Conservation (phyloP, 2,888 invertebrate genomes). For the Geophilus truncorum region DNA sequence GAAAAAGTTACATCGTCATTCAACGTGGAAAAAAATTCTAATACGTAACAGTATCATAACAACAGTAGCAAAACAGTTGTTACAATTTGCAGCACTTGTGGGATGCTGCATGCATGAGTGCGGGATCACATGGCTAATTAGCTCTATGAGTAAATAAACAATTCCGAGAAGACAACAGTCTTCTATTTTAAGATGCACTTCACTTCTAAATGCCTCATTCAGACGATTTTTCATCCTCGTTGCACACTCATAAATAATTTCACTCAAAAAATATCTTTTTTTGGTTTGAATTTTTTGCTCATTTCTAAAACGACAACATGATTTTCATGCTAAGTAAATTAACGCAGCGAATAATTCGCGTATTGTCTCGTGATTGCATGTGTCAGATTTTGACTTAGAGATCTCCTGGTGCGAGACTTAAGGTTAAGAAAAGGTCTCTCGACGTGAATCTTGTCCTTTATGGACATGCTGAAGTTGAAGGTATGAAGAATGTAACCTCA, state of each 20-base stretch:
- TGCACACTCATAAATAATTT: not conserved
- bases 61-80: no score
- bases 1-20: not conserved
- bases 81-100: not conserved
- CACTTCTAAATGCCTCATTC: not conserved
- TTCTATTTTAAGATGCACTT: not conserved
- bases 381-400: not conserved
- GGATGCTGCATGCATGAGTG: not conserved
- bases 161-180: not conserved
- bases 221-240: not conserved
- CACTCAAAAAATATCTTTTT: not conserved
- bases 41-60: not conserved
- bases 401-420: not conserved
- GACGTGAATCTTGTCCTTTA: slow-evolving; percentile 2
- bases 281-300: not conserved
- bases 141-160: not conserved
- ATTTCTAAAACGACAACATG: not conserved
- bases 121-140: not conserved
- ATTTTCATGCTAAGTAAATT: not conserved
- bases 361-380: not conserved
- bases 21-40: not conserved
- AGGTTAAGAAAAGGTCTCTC: slow-evolving; percentile 4
- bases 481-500: slow-evolving; percentile 4
- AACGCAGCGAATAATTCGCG: not conserved
- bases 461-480: not conserved